A percentile compares a stretch with the other conserved stretches of the same genome.
Evolutionary conservation across 2,888 invertebrate genomes (phyloP).

Genomic region (Steinernema scapterisci): DNA sequence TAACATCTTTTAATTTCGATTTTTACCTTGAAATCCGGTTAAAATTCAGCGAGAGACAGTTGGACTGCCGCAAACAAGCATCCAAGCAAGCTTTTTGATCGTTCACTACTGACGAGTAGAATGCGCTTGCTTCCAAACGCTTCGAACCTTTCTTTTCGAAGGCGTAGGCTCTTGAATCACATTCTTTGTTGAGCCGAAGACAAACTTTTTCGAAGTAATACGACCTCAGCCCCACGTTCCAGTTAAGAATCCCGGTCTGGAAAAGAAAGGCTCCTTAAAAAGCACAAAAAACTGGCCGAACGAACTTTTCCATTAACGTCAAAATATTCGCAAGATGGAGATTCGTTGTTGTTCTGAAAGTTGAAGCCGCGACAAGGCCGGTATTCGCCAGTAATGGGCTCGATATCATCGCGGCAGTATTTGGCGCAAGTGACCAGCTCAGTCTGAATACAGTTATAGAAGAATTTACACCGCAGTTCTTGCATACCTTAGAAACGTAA

Average conservation of each 20-base stretch:
- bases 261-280: background rate
- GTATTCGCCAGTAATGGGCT: background rate
- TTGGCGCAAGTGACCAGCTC: conserved; percentile 20
- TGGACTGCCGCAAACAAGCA: conserved; percentile 44
- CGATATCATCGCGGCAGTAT: background rate
- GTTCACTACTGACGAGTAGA: conserved; percentile 32
- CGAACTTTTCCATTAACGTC: background rate
- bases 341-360: conserved; percentile 26
- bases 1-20: background rate
- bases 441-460: background rate
- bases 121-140: conserved; percentile 25
- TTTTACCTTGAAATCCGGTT: conserved; percentile 40
- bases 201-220: conserved; percentile 46
- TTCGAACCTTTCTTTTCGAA: conserved; percentile 35
- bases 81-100: conserved; percentile 47
- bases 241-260: conserved; percentile 22
- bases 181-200: conserved; percentile 37
- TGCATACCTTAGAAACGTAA: background rate
- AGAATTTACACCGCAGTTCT: background rate
- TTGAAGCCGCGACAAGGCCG: conserved; percentile 12
- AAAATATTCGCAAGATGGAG: conserved; percentile 17
- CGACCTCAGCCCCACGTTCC: conserved; percentile 24
- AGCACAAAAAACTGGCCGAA: background rate
- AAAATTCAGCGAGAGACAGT: conserved; percentile 55
- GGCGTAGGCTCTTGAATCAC: conserved; percentile 37